Conservation (phyloP, 2,113 vertebrate species). For the Protomyctophum bolini region DNA sequence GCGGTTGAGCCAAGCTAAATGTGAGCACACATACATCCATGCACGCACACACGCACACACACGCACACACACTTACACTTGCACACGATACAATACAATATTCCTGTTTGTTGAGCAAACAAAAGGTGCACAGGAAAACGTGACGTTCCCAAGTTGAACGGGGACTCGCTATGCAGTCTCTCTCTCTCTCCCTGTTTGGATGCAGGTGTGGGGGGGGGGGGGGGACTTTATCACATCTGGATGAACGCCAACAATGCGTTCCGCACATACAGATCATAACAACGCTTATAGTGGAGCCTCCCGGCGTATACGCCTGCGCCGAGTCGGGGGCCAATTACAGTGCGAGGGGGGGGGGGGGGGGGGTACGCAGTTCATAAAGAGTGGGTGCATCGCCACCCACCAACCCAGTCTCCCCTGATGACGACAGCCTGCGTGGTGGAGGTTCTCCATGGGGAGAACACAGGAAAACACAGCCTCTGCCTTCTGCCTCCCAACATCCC, state of each 20-base stretch:
- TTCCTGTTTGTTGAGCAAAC: conserved; percentile 40
- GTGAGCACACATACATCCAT: background rate
- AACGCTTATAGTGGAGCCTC: conserved; percentile 44
- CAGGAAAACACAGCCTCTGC: conserved; percentile 74
- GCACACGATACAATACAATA: background rate
- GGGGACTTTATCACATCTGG: conserved; percentile 44
- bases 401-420: conserved; percentile 71
- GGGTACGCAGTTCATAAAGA: conserved; percentile 38
- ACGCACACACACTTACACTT: conserved; percentile 8
- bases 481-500: conserved; percentile 56
- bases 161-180: conserved; percentile 8
- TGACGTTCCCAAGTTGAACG: conserved; percentile 51
- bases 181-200: conserved; percentile 21
- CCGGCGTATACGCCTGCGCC: background rate
- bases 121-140: conserved; percentile 56
- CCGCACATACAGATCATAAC: conserved; percentile 48
- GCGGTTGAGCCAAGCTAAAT: conserved; percentile 51
- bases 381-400: conserved; percentile 4
- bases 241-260: conserved; percentile 30
- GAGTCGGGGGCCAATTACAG: conserved; percentile 37
- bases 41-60: conserved; percentile 1
- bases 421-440: conserved; percentile 67
- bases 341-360: conserved; percentile 39
- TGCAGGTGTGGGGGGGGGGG: conserved; percentile 3
- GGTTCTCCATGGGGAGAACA: conserved; percentile 63